Evolutionary conservation across 2,113 vertebrate species (phyloP).

Genomic region (Petaurus breviceps): DNA sequence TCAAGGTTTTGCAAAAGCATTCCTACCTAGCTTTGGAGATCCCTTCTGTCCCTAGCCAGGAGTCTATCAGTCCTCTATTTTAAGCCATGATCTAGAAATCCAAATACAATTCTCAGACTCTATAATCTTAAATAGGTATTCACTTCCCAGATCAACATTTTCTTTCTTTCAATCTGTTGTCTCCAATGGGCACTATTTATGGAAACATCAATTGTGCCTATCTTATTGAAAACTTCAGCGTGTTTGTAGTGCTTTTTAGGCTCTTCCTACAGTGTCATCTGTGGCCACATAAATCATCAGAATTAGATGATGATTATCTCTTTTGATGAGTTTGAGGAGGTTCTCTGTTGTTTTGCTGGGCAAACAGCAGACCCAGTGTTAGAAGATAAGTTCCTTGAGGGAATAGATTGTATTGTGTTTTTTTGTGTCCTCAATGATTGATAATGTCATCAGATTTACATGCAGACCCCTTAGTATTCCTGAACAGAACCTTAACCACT

Average conservation of each 20-base stretch:
- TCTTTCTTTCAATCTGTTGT: background rate
- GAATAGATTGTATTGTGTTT: background rate
- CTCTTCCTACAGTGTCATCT: background rate
- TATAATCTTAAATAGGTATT: background rate
- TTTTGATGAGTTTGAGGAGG: background rate
- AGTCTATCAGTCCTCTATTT: too few relatives aligned
- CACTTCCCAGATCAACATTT: background rate
- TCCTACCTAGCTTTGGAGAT: background rate
- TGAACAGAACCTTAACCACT: background rate
- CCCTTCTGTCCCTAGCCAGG: too few relatives aligned
- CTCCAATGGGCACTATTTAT: background rate
- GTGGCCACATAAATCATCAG: background rate
- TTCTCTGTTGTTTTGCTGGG: background rate
- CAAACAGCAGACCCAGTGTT: background rate
- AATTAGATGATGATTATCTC: background rate
- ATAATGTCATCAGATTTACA: background rate
- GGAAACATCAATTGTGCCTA: background rate
- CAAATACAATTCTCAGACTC: background rate
- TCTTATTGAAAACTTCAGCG: background rate
- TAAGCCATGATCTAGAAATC: too few relatives aligned
- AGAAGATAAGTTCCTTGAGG: background rate
- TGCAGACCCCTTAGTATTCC: background rate
- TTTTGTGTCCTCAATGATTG: background rate
- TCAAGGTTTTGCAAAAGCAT: background rate
- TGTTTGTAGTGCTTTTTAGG: background rate